Evolutionary conservation across 2,888 invertebrate species (phyloP).

Genomic region (Eugnorisma glareosa): DNA sequence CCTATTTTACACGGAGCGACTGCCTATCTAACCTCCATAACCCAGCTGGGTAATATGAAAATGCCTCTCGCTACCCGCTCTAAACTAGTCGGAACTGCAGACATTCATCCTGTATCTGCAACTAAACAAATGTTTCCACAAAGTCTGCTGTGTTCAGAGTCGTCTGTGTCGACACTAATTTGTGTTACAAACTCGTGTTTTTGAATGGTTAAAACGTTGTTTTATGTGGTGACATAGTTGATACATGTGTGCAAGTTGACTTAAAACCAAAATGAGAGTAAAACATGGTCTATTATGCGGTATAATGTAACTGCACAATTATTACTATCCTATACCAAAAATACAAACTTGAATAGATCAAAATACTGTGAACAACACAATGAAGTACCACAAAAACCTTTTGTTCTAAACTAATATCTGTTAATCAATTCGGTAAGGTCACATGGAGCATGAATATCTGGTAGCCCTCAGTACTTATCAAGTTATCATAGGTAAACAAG

Average conservation of each 20-base stretch:
- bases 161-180: conserved; percentile 27
- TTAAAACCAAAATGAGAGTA: not conserved
- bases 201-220: conserved; percentile 8
- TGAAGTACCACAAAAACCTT: not conserved
- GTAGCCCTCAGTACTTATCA: conserved; percentile 32
- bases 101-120: conserved; percentile 6
- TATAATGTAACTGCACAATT: not conserved
- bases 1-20: too few relatives aligned
- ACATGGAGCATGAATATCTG: conserved; percentile 7
- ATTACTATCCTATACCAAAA: not conserved
- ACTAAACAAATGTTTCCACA: conserved; percentile 34
- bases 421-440: conserved; percentile 9
- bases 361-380: not conserved
- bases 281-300: not conserved
- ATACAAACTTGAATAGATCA: not conserved
- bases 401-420: conserved; percentile 4
- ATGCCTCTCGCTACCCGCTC: too few relatives aligned
- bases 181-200: conserved; percentile 35
- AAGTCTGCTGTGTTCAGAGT: conserved; percentile 23
- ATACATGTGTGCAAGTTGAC: not conserved
- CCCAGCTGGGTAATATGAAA: not conserved
- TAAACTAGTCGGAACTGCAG: not conserved
- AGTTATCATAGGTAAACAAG: conserved; percentile 42
- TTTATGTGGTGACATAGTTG: conserved; percentile 1
- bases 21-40: too few relatives aligned